These are phyloP conservation scores for Drosophila hydei DNA, from an alignment of 1,140 invertebrate species.

Conservation along the genomic window DNA sequence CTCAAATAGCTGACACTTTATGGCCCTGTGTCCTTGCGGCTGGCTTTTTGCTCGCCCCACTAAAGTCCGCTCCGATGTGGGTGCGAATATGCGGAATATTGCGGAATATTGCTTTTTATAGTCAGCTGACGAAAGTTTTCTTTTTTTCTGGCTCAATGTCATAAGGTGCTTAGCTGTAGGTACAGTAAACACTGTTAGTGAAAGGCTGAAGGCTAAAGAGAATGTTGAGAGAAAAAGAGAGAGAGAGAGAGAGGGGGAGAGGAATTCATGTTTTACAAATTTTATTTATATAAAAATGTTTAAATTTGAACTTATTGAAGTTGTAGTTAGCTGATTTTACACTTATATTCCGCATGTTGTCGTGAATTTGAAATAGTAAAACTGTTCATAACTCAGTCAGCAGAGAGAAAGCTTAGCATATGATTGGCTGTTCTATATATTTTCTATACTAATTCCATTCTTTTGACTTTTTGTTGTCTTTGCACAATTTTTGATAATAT, in stretches of 20 bases:
- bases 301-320: too few relatives aligned
- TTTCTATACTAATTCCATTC: too few relatives aligned
- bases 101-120: conserved; percentile 36
- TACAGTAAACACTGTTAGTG: conserved; percentile 39
- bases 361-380: too few relatives aligned
- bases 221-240: neutral
- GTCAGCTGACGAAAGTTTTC: conserved; percentile 36
- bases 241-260: too few relatives aligned
- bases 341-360: too few relatives aligned
- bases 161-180: conserved; percentile 28
- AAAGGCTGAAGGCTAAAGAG: neutral
- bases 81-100: conserved; percentile 20
- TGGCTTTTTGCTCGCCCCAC: conserved; percentile 3
- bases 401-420: too few relatives aligned
- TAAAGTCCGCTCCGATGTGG: neutral
- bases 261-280: too few relatives aligned
- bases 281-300: neutral
- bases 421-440: too few relatives aligned
- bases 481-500: too few relatives aligned
- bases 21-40: conserved; percentile 67
- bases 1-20: conserved; percentile 63
- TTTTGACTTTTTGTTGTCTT: too few relatives aligned
- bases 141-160: conserved; percentile 12
- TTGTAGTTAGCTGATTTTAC: too few relatives aligned
- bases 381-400: too few relatives aligned